Conservation (phyloP, 2,797 vertebrate genomes). For the Bufotes viridis region DNA sequence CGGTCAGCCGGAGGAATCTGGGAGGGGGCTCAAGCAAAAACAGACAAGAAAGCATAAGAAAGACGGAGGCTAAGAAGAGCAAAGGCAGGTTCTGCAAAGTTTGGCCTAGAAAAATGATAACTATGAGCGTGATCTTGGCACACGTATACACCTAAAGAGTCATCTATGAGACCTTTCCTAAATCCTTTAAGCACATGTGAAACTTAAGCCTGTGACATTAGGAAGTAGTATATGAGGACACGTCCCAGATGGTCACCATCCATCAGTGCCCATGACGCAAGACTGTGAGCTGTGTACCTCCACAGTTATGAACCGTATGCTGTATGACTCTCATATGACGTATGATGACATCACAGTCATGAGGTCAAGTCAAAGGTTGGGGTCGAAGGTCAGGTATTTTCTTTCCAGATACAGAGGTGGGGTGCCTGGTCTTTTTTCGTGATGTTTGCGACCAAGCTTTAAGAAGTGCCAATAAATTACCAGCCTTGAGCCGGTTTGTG, state of each 20-base stretch:
- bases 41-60: too few species aligned
- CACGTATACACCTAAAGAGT: not conserved
- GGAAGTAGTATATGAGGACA: not conserved
- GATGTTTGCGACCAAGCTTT: not conserved
- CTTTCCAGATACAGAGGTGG: not conserved
- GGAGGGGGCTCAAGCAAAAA: too few species aligned
- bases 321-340: constrained; percentile 12
- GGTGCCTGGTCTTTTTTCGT: not conserved
- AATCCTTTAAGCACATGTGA: constrained; percentile 17
- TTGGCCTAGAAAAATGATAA: too few species aligned
- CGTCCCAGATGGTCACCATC: constrained; percentile 7
- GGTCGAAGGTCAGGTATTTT: constrained; percentile 3
- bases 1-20: too few species aligned
- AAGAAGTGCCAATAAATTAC: not conserved
- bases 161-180: not conserved
- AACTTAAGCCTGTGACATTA: not conserved
- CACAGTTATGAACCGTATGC: not conserved
- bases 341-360: not conserved
- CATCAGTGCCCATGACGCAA: constrained; percentile 10
- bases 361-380: constrained; percentile 2
- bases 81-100: too few species aligned
- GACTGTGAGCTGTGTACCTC: not conserved
- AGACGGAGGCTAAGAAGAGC: too few species aligned
- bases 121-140: not conserved
- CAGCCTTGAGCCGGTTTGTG: too few species aligned